phyloP scores from a whole-genome alignment of 2,113 vertebrate species.

The Terrapene triunguis region DNA sequence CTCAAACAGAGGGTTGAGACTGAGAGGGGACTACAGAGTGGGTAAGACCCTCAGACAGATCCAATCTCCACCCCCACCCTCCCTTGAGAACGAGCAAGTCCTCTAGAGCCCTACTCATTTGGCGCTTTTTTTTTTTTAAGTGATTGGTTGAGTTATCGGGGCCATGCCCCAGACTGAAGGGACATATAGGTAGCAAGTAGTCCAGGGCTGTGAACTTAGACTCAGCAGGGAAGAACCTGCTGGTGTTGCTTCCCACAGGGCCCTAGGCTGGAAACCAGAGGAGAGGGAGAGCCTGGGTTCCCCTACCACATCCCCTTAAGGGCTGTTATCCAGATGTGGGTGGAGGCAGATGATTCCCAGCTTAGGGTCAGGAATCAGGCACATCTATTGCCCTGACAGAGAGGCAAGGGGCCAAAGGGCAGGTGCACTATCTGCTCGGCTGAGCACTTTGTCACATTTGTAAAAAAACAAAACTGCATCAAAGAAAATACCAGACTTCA shows the following conservation, averaged over 20 bases:
- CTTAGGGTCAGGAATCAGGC: background rate
- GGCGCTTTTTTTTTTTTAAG: background rate
- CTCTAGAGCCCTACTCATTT: background rate
- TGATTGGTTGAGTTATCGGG: background rate
- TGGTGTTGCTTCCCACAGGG: too few relatives aligned
- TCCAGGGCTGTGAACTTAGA: background rate
- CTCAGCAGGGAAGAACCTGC: background rate
- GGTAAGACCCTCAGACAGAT: background rate
- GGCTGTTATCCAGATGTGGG: background rate
- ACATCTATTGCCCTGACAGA: background rate
- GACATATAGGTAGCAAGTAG: background rate
- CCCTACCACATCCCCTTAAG: background rate
- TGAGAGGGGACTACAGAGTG: background rate
- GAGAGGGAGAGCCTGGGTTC: background rate
- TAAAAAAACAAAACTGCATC: background rate
- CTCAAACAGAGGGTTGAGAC: background rate
- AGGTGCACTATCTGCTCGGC: background rate
- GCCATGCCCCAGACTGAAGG: background rate
- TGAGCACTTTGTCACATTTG: background rate
- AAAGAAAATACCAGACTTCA: background rate
- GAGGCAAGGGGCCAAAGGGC: background rate
- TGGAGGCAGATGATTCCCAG: background rate
- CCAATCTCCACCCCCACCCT: background rate
- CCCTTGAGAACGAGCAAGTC: background rate
- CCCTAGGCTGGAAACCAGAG: too few relatives aligned